These are phyloP conservation scores for Taenaris catops DNA, from an alignment of 2,888 invertebrate species.

Conservation along the genomic window DNA sequence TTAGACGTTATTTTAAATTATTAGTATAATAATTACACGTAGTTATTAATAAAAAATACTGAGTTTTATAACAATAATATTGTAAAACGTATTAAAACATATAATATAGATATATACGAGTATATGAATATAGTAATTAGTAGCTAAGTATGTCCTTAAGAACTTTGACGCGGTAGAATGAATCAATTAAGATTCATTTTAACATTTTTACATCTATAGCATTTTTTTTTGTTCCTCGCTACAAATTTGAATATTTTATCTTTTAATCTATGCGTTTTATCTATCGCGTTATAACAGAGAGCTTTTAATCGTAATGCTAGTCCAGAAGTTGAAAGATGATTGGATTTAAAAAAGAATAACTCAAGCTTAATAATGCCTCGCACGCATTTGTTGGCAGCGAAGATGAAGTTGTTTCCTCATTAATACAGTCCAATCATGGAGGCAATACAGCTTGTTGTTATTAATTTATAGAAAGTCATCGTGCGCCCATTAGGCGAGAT, in stretches of 20 bases:
- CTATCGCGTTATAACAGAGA: constrained; percentile 4
- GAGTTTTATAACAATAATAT: too few relatives aligned
- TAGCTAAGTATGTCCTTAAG: too few relatives aligned
- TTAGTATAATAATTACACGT: too few relatives aligned
- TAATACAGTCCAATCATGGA: constrained; percentile 62
- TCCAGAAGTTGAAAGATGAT: constrained; percentile 38
- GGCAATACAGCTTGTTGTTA: constrained; percentile 61
- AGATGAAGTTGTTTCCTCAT: constrained; percentile 72
- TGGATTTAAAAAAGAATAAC: constrained; percentile 38
- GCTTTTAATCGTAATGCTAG: constrained; percentile 17
- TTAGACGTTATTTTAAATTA: too few relatives aligned
- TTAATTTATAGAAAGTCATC: constrained; percentile 80
- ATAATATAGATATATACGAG: too few relatives aligned
- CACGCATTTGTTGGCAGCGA: constrained; percentile 42
- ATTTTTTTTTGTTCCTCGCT: too few relatives aligned
- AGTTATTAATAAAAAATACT: too few relatives aligned
- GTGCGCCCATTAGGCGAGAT: constrained; percentile 65
- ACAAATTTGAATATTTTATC: constrained; percentile 7
- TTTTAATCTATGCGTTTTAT: constrained; percentile 6
- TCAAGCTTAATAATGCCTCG: constrained; percentile 44
- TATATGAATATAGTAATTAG: too few relatives aligned
- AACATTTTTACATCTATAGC: too few relatives aligned
- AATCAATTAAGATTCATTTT: too few relatives aligned
- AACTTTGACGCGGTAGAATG: too few relatives aligned
- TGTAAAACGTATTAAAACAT: too few relatives aligned